Conservation (phyloP, 2,888 invertebrate species). For the Xanthorhoe spadicearia region DNA sequence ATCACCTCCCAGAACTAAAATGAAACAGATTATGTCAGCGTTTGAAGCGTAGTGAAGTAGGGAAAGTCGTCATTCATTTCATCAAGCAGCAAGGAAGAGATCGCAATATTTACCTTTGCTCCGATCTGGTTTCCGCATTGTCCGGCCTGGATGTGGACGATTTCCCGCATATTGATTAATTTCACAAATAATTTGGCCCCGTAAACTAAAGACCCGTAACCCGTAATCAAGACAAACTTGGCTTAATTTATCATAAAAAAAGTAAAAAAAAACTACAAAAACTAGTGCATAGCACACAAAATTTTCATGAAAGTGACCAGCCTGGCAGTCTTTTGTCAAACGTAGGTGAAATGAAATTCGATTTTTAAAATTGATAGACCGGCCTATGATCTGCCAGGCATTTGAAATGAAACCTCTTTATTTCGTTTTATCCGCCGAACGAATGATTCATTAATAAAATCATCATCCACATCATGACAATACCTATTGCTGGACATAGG, state of each 20-base stretch:
- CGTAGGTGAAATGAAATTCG: conserved; percentile 43
- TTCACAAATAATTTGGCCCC: conserved; percentile 66
- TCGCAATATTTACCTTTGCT: conserved; percentile 86
- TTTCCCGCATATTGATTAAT: conserved; percentile 88
- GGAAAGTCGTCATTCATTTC: too few species aligned
- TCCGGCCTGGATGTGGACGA: conserved; percentile 90
- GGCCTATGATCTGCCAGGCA: conserved; percentile 30
- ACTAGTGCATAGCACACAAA: conserved; percentile 62
- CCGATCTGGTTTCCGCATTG: conserved; percentile 88
- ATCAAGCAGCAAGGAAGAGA: too few species aligned
- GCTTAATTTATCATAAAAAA: conserved; percentile 59
- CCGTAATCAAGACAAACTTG: conserved; percentile 56
- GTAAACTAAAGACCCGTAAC: conserved; percentile 53
- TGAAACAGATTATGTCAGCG: neutral
- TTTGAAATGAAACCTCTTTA: conserved; percentile 15
- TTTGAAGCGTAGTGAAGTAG: neutral
- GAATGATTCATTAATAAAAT: neutral
- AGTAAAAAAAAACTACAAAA: conserved; percentile 49
- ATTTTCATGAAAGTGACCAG: conserved; percentile 56
- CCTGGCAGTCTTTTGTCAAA: conserved; percentile 51
- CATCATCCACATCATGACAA: too few species aligned
- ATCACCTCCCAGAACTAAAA: conserved; percentile 78
- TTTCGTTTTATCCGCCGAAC: neutral
- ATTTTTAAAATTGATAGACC: conserved; percentile 23
- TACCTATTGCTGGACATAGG: too few species aligned